A percentile compares a stretch with the other conserved stretches of the same genome.
phyloP scores from a whole-genome alignment of 2,888 invertebrate genomes.

The Ganaspis brasiliensis region DNA sequence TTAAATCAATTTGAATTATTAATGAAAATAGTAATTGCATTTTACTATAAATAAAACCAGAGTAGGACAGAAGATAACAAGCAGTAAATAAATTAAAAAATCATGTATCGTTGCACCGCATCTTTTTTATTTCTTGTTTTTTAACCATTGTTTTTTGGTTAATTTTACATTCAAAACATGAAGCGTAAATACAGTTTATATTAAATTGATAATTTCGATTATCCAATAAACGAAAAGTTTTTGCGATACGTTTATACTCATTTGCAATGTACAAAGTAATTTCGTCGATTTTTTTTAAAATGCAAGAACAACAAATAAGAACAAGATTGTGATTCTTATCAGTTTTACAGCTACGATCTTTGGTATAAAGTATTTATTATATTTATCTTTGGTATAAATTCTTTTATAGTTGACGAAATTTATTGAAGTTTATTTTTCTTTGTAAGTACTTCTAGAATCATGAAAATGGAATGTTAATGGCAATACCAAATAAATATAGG shows the following conservation, averaged over 20 bases:
- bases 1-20: no score
- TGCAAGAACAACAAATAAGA: conserved; percentile 27
- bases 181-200: conserved; percentile 22
- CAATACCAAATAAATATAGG: conserved; percentile 40
- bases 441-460: conserved; percentile 35
- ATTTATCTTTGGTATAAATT: conserved; percentile 43
- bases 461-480: conserved; percentile 34
- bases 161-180: conserved; percentile 53
- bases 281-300: conserved; percentile 34
- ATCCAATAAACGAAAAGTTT: conserved; percentile 2
- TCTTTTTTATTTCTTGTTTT: conserved; percentile 62
- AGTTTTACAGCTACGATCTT: conserved; percentile 38
- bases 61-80: conserved; percentile 1
- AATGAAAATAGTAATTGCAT: not conserved
- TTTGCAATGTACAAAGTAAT: conserved; percentile 43
- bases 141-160: conserved; percentile 63
- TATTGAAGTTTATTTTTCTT: conserved; percentile 24
- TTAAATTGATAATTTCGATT: conserved; percentile 29
- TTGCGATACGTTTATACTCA: conserved; percentile 30
- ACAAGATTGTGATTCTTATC: conserved; percentile 32
- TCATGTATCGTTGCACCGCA: conserved; percentile 60
- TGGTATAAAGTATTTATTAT: conserved; percentile 44
- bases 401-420: conserved; percentile 33
- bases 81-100: conserved; percentile 52
- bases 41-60: not conserved